These are phyloP conservation scores for Gasterosteus nipponicus DNA, from an alignment of 2,113 vertebrate species.

Conservation along the genomic window DNA sequence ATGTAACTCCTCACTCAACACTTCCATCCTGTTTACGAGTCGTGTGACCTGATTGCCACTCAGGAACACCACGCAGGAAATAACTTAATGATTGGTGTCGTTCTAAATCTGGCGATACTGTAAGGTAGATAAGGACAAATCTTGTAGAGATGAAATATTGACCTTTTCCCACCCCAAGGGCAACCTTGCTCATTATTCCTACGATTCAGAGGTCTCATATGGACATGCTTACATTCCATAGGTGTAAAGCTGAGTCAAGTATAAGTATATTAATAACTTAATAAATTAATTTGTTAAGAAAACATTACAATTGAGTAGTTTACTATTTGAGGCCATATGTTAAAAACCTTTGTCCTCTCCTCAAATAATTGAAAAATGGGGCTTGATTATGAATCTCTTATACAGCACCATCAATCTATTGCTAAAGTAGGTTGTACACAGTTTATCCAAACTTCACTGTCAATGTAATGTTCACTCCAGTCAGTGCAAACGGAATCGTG, in stretches of 20 bases:
- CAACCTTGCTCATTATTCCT: background rate
- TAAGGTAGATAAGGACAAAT: conserved; percentile 60
- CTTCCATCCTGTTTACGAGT: conserved; percentile 85
- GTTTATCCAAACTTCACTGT: background rate
- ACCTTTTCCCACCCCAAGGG: conserved; percentile 17
- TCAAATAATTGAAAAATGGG: too few relatives aligned
- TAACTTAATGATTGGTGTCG: conserved; percentile 74
- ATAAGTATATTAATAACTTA: background rate
- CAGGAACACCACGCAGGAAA: conserved; percentile 81
- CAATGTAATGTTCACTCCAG: background rate
- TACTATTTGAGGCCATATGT: background rate
- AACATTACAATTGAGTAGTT: conserved; percentile 8
- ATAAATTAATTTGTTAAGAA: conserved; percentile 8
- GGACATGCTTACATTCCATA: background rate
- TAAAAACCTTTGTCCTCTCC: background rate
- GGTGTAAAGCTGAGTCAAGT: background rate
- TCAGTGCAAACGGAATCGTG: background rate
- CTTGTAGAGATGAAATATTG: conserved; percentile 34
- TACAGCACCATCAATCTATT: too few relatives aligned
- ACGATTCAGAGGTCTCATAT: conserved; percentile 12
- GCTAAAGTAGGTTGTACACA: background rate
- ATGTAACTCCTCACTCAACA: conserved; percentile 83
- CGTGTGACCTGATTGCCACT: conserved; percentile 75
- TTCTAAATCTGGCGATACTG: conserved; percentile 64
- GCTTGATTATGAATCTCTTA: too few relatives aligned